Conservation (phyloP, 2,797 vertebrate species). For the Myotis findleyi region DNA sequence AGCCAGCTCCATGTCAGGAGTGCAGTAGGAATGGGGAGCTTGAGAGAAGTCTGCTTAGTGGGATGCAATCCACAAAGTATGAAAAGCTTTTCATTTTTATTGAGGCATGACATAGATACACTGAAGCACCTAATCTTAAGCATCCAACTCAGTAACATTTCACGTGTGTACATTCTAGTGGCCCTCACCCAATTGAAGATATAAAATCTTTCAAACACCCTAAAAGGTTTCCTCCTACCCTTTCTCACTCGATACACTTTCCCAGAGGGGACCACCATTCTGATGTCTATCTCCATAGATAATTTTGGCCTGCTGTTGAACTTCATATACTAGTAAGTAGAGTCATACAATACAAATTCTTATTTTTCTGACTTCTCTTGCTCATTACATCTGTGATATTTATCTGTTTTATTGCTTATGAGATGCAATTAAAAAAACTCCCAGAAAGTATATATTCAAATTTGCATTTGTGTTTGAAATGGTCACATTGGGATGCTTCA, state of each 20-base stretch:
- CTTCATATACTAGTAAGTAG: background rate
- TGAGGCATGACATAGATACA: background rate
- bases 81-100: background rate
- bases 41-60: background rate
- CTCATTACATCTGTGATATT: background rate
- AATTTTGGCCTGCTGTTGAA: background rate
- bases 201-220: background rate
- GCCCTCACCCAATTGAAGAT: background rate
- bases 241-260: background rate
- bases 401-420: background rate
- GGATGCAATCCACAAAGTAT: background rate
- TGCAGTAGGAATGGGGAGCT: fast-evolving
- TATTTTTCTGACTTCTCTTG: background rate
- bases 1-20: background rate
- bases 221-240: background rate
- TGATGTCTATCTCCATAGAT: background rate
- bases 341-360: background rate
- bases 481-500: background rate
- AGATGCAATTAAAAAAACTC: background rate
- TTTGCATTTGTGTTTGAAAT: conserved; percentile 13
- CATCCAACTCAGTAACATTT: background rate
- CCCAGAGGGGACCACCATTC: background rate
- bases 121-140: background rate
- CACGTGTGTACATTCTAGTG: background rate
- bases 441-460: background rate